Base-by-base conservation (phyloP, 2,113 vertebrate genomes). In the Sinocyclocheilus anophthalmus region DNA sequence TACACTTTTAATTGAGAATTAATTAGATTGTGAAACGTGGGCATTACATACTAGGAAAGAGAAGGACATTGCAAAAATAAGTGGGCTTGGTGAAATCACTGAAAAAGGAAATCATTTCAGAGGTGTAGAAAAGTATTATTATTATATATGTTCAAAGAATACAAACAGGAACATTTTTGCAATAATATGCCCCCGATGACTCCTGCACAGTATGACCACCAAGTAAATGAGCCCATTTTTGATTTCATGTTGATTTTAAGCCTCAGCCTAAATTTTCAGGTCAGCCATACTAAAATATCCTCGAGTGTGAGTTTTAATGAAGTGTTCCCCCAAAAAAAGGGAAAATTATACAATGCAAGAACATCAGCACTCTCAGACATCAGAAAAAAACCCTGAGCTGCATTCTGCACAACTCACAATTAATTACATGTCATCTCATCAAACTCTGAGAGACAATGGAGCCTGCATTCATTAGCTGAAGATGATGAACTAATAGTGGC, bases 401-500 rank as follows among this genome's bases (percentile, higher is more conserved):
- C 20, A 84, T 86, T 77, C 57, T 48, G 33, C 42, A 77, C 48
- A 69, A 72, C 81, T 84, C 82, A 67, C 83, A 78, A 82, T 86
- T 87, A 89, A 85, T 82, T 73, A 89, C 50, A 20, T 72, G 53
- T 73, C 50, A 83, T 83, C 53, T 48, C 83, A 65, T 85, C 78
- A 79, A 81, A 83, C 33, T 70, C 61, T 73, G 26, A 88, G 77
- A 79, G 20, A 79, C 70, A 70, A n/a, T 26, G 57, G 42, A 85
- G 82, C 26, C 70, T 70, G 76, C 45, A 81, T 88, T 83, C 77
- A 78, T 88, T 88, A 86, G 85, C 22, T 65, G 45, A 59, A 14
- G 50, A 61, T 85, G 84, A 88, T 87, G 86, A 88, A 84, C 76
- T 65, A 20, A 45, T 45, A 87, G 86, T 57, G 80, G 69, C 57